phyloP scores from a whole-genome alignment of 2,113 vertebrate species.

The Dermatemys mawii region DNA sequence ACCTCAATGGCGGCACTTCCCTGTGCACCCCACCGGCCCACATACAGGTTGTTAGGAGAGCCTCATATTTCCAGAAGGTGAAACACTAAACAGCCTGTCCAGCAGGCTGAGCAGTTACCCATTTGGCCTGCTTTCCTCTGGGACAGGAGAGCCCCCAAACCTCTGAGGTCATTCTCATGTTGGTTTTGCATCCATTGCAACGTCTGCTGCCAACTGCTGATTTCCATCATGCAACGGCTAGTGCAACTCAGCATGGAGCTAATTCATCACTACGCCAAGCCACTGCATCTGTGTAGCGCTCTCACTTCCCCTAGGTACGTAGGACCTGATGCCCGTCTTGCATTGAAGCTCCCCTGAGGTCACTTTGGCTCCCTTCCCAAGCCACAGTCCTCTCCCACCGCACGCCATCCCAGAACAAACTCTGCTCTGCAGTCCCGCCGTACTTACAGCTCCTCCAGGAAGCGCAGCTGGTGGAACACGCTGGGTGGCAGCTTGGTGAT shows the following conservation, averaged over 20 bases:
- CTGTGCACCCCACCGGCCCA: accelerated
- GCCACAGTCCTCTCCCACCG: accelerated
- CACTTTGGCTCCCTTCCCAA: accelerated
- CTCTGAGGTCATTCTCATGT: background rate
- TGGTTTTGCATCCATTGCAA: background rate
- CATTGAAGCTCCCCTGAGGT: background rate
- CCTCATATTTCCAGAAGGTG: background rate
- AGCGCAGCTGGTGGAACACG: slow-evolving; percentile 86
- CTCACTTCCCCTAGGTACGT: accelerated
- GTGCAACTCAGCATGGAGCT: background rate
- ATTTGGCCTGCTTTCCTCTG: background rate
- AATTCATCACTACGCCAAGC: background rate
- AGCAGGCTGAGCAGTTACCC: background rate
- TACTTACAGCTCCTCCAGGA: slow-evolving; percentile 96
- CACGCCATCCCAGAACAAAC: accelerated
- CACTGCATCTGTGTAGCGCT: background rate
- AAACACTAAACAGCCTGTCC: background rate
- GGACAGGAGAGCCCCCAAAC: background rate
- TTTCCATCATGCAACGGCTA: background rate
- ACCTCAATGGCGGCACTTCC: background rate
- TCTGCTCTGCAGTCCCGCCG: accelerated
- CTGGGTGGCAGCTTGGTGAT: slow-evolving; percentile 88
- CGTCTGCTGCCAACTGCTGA: background rate
- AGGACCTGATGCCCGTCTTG: background rate
- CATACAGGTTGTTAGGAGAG: accelerated